Evolutionary conservation across 2,797 vertebrate genomes (phyloP).

Genomic region (Tamandua tetradactyla): DNA sequence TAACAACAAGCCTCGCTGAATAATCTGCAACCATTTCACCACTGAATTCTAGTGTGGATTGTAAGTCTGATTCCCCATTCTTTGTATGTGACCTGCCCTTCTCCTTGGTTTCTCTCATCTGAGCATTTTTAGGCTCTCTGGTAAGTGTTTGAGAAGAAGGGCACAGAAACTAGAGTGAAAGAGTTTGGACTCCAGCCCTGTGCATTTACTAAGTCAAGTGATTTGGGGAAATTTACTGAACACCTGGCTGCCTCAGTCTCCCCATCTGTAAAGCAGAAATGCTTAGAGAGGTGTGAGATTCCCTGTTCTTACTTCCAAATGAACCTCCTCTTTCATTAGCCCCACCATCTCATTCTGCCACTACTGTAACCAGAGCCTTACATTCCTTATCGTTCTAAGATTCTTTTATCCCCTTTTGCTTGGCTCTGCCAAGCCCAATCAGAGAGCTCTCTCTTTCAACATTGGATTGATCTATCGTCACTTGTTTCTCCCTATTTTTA

Average conservation of each 20-base stretch:
- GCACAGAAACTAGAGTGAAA: background rate
- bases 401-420: too few species aligned
- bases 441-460: background rate
- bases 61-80: background rate
- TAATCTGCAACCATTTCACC: background rate
- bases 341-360: background rate
- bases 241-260: background rate
- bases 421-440: background rate
- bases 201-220: background rate
- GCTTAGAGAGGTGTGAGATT: too few species aligned
- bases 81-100: background rate
- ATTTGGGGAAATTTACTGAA: background rate
- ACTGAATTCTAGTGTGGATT: background rate
- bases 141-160: rapidly evolving
- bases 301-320: background rate
- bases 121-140: rapidly evolving
- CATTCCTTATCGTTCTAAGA: too few species aligned
- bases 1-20: background rate
- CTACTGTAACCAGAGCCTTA: too few species aligned
- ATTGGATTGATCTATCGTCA: too few species aligned
- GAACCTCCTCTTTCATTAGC: background rate
- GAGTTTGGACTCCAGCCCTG: too few species aligned
- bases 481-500: too few species aligned
- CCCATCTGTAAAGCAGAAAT: too few species aligned
- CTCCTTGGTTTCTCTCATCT: background rate